phyloP scores from a whole-genome alignment of 2,888 invertebrate species.

The Eristalis tenax region DNA sequence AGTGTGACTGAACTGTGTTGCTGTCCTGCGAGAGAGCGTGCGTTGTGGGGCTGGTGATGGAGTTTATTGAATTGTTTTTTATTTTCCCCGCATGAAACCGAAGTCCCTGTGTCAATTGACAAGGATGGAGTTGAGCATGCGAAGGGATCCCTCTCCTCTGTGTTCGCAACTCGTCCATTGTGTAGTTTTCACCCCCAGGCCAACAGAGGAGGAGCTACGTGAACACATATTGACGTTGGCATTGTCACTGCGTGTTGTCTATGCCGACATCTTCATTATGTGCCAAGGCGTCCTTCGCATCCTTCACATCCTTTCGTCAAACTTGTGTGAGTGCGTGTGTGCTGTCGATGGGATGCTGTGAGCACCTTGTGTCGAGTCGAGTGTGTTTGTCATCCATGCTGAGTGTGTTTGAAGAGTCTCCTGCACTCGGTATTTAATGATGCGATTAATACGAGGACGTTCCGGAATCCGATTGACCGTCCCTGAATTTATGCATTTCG shows the following conservation, averaged over 20 bases:
- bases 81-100: not conserved
- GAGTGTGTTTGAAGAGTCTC: constrained; percentile 2
- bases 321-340: not conserved
- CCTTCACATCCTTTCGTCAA: constrained; percentile 9
- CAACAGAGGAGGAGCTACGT: not conserved
- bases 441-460: constrained; percentile 59
- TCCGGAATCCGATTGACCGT: constrained; percentile 12
- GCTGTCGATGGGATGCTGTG: constrained; percentile 4
- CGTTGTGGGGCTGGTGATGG: not conserved
- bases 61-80: not conserved
- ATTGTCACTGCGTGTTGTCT: constrained; percentile 32
- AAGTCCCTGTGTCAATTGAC: not conserved
- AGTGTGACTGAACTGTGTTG: not conserved
- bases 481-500: constrained; percentile 31
- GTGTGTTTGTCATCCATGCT: constrained; percentile 26
- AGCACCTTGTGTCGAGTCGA: constrained; percentile 8
- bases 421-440: constrained; percentile 54
- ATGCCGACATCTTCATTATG: constrained; percentile 24
- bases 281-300: not conserved
- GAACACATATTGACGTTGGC: constrained; percentile 3
- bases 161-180: not conserved
- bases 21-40: not conserved
- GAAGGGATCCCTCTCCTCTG: not conserved
- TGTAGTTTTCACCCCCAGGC: not conserved
- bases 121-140: not conserved